A percentile compares a stretch with the other conserved stretches of the same genome.
These are phyloP conservation scores for Phyllotis vaccarum DNA, from an alignment of 2,797 vertebrate species.

Conservation along the genomic window DNA sequence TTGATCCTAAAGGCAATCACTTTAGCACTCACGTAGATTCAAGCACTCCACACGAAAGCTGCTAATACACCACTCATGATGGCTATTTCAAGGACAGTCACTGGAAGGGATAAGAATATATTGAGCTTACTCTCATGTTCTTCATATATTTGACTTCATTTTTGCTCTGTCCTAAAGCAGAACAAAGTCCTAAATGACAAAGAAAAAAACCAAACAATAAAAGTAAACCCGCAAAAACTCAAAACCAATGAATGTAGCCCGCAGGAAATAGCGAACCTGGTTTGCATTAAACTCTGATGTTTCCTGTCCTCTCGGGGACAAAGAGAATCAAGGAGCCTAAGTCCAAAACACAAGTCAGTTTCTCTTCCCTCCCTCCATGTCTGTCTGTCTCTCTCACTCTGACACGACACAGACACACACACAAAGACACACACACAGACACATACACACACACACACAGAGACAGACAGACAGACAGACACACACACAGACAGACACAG, in stretches of 20 bases:
- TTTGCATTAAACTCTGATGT: conserved; percentile 26
- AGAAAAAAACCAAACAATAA: background rate
- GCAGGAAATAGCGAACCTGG: background rate
- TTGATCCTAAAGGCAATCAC: background rate
- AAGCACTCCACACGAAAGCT: background rate
- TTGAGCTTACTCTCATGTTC: background rate
- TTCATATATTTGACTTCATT: background rate
- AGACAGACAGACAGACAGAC: background rate
- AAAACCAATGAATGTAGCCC: background rate
- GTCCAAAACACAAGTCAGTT: background rate
- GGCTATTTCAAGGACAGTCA: background rate
- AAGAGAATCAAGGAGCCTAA: background rate
- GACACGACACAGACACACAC: no score
- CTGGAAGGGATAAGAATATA: background rate
- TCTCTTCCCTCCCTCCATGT: background rate
- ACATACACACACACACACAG: no score
- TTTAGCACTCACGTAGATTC: background rate
- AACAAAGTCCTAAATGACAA: background rate
- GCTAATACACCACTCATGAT: background rate
- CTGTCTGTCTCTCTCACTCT: background rate
- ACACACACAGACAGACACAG: background rate
- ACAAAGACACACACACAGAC: background rate
- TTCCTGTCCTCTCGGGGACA: background rate
- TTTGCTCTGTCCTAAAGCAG: background rate
- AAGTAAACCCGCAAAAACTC: background rate